Conservation (phyloP, 2,797 vertebrate species). For the Amniataba percoides region DNA sequence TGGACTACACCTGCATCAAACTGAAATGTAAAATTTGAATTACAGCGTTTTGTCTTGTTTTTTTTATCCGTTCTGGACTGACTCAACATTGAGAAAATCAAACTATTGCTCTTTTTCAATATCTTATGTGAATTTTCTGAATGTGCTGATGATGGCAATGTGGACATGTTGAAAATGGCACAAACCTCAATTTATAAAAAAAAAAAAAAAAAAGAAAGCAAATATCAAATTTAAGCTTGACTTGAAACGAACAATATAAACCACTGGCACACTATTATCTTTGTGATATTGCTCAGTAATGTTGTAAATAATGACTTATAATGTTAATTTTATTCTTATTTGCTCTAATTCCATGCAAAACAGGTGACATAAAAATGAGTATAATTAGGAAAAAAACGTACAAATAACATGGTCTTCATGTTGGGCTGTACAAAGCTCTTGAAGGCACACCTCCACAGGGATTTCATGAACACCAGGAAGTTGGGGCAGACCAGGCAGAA, state of each 20-base stretch:
- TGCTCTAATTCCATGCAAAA: neutral
- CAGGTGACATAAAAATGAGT: neutral
- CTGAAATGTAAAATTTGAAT: too few species aligned
- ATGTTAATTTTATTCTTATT: neutral
- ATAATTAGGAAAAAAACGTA: constrained; percentile 64
- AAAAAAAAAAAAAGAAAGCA: too few species aligned
- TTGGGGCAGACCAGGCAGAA: constrained; percentile 86
- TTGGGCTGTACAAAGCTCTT: constrained; percentile 82
- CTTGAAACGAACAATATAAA: neutral
- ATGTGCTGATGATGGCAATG: neutral
- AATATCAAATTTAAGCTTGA: neutral
- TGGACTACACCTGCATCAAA: neutral
- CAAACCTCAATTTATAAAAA: neutral
- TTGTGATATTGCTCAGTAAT: neutral
- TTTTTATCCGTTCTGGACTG: neutral
- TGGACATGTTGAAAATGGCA: neutral
- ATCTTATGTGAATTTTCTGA: neutral
- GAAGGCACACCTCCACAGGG: constrained; percentile 86
- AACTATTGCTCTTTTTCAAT: neutral
- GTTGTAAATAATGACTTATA: neutral
- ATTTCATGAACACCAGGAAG: constrained; percentile 86
- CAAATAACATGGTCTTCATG: constrained; percentile 77
- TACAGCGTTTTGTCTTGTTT: neutral
- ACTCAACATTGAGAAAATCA: neutral
- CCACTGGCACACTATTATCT: neutral